phyloP scores from a whole-genome alignment of 2,797 vertebrate genomes.

The Eulemur albifrons region DNA sequence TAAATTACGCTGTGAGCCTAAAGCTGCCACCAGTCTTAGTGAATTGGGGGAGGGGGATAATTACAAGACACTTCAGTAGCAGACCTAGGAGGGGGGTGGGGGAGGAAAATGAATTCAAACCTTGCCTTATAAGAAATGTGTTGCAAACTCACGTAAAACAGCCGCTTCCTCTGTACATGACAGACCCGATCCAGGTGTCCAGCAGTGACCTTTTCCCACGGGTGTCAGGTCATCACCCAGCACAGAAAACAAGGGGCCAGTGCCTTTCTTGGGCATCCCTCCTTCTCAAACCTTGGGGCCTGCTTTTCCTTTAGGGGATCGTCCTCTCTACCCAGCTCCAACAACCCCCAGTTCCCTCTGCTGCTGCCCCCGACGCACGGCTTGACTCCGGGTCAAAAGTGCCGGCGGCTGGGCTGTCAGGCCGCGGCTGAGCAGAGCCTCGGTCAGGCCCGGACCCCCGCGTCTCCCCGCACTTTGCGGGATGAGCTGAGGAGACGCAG shows the following conservation, averaged over 20 bases:
- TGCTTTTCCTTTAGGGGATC: constrained; percentile 25
- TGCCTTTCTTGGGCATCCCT: constrained; percentile 27
- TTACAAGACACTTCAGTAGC: constrained; percentile 54
- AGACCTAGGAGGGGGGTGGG: not conserved
- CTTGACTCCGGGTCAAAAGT: constrained; percentile 3
- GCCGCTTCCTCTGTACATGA: constrained; percentile 63
- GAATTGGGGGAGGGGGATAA: constrained; percentile 21
- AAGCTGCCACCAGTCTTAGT: constrained; percentile 41
- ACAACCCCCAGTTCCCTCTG: not conserved
- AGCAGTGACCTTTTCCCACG: constrained; percentile 49
- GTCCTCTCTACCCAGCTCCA: constrained; percentile 18
- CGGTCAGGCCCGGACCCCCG: not conserved
- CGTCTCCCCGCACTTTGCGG: not conserved
- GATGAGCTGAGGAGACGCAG: constrained; percentile 4
- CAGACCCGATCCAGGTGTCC: constrained; percentile 58
- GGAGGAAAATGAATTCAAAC: constrained; percentile 44
- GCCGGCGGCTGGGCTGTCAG: constrained; percentile 57
- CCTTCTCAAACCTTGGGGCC: constrained; percentile 20
- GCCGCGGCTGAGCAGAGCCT: not conserved
- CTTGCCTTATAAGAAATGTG: constrained; percentile 46
- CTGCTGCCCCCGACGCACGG: not conserved
- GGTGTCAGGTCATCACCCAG: constrained; percentile 52
- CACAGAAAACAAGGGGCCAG: constrained; percentile 20
- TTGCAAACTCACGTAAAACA: constrained; percentile 66
- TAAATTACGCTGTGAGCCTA: constrained; percentile 58